Base-by-base conservation (phyloP, 2,888 invertebrate genomes). In the Tuta absoluta region DNA sequence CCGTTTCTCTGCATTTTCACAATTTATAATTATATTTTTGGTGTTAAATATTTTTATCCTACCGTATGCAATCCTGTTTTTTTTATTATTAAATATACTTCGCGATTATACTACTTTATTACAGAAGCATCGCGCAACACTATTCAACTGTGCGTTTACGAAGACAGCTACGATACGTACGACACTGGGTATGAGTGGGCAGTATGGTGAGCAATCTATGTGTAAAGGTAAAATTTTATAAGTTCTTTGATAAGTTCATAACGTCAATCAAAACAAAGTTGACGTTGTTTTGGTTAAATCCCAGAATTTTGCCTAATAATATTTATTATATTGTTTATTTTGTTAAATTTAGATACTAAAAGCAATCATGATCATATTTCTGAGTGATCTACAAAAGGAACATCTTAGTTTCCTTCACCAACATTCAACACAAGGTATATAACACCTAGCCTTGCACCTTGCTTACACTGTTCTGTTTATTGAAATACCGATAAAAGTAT, bases 341-440 rank as follows among this genome's bases (percentile, higher is more conserved):
- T 51, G 19, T 17, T 41, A 41, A 12, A 45, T 17, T 1, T 17
- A 17, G 17, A 45, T 7, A 51, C 12, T 7, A 23, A 5, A 49
- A 7, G 33, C 49, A 12, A 84, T 76, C 73, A 91, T 91, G 91
- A 90, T 91, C 59, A 87, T 91, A 70, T 89, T 91, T 72, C 68
- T 91, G 63, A 89, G 90, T 68, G 90, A 91, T 71, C 75, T 91
- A 63, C 91, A 91, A 72, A 91, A 88, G 71, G 85, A 89, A 68
- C 91, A 91, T 69, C 76, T 91, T 1, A 76, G 71, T 70, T 68
- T 87, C 66, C 67, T 91, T 65, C 85, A 87, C 68, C 74, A 82
- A 67, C 86, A 89, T 74, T 84, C 90, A 5, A 73, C 80, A 58
- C 88, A 86, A 80, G 89, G 91, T 88, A 73, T n/a, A n/a, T n/a